phyloP scores from a whole-genome alignment of 2,113 vertebrate species.

The Potamarius usumacintae region DNA sequence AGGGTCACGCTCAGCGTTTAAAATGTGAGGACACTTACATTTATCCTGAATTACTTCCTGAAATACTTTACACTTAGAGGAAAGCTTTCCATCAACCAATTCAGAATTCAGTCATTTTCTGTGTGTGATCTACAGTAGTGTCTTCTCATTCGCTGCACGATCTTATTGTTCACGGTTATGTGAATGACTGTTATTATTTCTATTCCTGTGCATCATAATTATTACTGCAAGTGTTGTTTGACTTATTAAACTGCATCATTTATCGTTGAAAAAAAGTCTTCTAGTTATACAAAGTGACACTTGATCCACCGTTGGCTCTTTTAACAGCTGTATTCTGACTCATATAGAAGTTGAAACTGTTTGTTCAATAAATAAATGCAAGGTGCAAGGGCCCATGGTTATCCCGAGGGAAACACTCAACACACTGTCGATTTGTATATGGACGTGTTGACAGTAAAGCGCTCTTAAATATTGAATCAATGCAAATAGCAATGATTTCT shows the following conservation, averaged over 20 bases:
- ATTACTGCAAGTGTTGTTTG: not conserved
- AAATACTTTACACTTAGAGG: not conserved
- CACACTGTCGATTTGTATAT: no score
- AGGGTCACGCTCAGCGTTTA: not conserved
- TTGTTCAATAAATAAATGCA: not conserved
- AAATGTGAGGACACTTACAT: not conserved
- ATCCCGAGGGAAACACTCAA: no score
- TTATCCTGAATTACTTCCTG: not conserved
- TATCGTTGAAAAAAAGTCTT: not conserved
- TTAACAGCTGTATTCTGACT: not conserved
- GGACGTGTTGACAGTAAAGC: no score
- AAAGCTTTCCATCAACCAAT: not conserved
- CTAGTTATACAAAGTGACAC: not conserved
- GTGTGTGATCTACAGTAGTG: not conserved
- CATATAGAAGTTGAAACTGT: not conserved
- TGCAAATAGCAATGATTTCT: not conserved
- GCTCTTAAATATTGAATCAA: no score
- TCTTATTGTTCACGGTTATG: not conserved
- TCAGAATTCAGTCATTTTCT: not conserved
- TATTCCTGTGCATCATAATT: not conserved
- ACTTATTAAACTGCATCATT: not conserved
- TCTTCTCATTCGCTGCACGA: not conserved
- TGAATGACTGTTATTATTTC: not conserved
- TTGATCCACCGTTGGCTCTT: not conserved
- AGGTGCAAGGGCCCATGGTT: no score